A percentile compares a stretch with the other conserved stretches of the same genome.
phyloP scores from a whole-genome alignment of 2,888 invertebrate species.

The Xylota sylvarum region DNA sequence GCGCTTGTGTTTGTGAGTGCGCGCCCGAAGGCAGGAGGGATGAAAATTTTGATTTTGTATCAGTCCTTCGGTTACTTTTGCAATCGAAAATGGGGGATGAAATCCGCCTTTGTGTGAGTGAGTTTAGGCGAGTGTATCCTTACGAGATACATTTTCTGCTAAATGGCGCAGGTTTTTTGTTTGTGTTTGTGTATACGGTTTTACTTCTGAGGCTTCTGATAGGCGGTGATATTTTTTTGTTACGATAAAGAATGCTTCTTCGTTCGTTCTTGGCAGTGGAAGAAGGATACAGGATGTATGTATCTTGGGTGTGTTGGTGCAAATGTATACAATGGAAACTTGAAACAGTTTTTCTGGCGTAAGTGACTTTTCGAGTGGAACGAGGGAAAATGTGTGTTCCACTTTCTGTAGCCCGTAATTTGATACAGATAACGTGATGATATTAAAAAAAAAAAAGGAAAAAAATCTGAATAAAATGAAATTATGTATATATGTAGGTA shows the following conservation, averaged over 20 bases:
- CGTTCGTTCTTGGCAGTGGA: conserved; percentile 50
- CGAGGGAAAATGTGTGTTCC: conserved; percentile 63
- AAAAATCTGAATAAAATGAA: conserved; percentile 7
- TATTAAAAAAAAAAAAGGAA: conserved; percentile 45
- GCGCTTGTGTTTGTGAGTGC: conserved; percentile 58
- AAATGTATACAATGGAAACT: conserved; percentile 67
- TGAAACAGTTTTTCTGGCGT: conserved; percentile 75
- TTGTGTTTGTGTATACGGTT: conserved; percentile 43
- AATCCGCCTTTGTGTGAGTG: conserved; percentile 47
- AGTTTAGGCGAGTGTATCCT: conserved; percentile 35
- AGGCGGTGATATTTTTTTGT: conserved; percentile 59
- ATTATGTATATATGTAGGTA: too few species aligned
- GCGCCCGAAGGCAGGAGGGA: conserved; percentile 71
- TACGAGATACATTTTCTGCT: conserved; percentile 36
- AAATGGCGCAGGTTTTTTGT: conserved; percentile 65
- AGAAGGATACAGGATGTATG: conserved; percentile 53
- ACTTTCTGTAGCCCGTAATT: conserved; percentile 63
- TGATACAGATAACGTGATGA: conserved; percentile 69
- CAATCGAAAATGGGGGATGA: conserved; percentile 72
- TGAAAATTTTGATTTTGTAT: conserved; percentile 74
- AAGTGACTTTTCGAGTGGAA: conserved; percentile 70
- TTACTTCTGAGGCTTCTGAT: conserved; percentile 59
- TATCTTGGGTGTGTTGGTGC: conserved; percentile 30
- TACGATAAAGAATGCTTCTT: conserved; percentile 43
- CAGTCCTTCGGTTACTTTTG: conserved; percentile 75